Base-by-base conservation (phyloP, 2,797 vertebrate species). In the Coranthus polyacanthus region DNA sequence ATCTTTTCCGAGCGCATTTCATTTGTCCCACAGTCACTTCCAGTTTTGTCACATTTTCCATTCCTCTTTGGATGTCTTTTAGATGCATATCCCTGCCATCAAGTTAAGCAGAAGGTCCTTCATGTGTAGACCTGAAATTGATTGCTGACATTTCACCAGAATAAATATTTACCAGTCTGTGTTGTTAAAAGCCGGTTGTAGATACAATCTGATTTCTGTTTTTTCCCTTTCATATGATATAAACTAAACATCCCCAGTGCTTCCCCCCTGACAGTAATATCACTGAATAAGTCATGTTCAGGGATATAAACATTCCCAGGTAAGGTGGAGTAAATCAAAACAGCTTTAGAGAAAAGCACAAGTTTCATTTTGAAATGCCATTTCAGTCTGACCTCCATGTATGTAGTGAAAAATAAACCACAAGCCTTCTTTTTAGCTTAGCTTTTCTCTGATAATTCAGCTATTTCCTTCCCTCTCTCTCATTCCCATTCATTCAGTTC, bases 281-380 rank as follows among this genome's bases (percentile, higher is more conserved):
- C 53, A 12, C 67, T 87, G 82, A 89, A 89, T 91, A 88, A 88
- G 78, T 85, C 72, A 84, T 84, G 67, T 65, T 59, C 58, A 53
- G 79, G 74, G 82, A 87, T 74, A 68, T 51, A 86, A 87, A 83
- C 74, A 73, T 85, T 84, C 81, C 59, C 50, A 45, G 51, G 73
- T 70, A 78, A 61, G 59, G 75, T 61, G 69, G 68, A 81, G 26
- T 50, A 61, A 79, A 82, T 84, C 61, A 72, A 81, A 84, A 80
- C 62, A 79, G 69, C 62, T 80, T 76, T 49, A 63, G 36, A 57
- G 39, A 53, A 55, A 82, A 44, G 18, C 18, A 4, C 52, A 15
- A 39, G 37, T 44, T 66, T 81, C 13, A 46, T 83, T 73, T 70
- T 74, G 22, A 70, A 58, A 75, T 57, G 56, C 36, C 36, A 68